phyloP scores from a whole-genome alignment of 2,888 invertebrate species.

The Chironomus riparius region DNA sequence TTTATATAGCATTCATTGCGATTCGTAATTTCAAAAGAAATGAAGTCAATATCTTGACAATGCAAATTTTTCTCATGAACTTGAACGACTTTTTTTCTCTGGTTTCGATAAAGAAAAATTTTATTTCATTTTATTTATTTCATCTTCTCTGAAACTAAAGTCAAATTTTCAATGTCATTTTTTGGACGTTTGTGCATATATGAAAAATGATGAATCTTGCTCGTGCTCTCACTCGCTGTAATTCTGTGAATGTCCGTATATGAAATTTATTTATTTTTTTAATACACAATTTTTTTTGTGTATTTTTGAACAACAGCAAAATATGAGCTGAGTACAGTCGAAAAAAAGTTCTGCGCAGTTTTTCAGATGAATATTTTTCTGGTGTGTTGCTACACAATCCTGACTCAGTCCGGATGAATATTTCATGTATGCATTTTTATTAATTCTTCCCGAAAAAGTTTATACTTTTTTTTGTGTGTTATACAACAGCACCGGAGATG shows the following conservation, averaged over 20 bases:
- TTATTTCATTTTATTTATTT: neutral
- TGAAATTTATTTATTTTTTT: neutral
- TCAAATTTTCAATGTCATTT: constrained; percentile 1
- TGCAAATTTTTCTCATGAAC: neutral
- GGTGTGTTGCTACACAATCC: neutral
- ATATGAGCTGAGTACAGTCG: neutral
- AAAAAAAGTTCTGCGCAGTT: neutral
- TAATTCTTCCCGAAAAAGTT: neutral
- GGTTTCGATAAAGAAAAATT: neutral
- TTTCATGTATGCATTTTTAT: constrained; percentile 17
- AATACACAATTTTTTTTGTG: neutral
- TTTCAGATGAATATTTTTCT: neutral
- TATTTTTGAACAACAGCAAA: too few relatives aligned
- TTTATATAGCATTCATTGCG: too few relatives aligned
- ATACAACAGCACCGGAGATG: too few relatives aligned
- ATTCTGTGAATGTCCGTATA: neutral
- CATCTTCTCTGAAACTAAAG: neutral
- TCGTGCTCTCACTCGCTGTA: neutral
- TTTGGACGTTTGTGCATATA: neutral
- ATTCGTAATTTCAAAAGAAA: too few relatives aligned
- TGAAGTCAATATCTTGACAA: neutral
- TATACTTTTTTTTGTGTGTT: too few relatives aligned
- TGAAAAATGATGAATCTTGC: too few relatives aligned
- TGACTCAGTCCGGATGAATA: neutral
- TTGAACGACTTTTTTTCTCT: neutral